These are phyloP conservation scores for Chlorops oryzae DNA, from an alignment of 1,140 invertebrate genomes.

Conservation along the genomic window DNA sequence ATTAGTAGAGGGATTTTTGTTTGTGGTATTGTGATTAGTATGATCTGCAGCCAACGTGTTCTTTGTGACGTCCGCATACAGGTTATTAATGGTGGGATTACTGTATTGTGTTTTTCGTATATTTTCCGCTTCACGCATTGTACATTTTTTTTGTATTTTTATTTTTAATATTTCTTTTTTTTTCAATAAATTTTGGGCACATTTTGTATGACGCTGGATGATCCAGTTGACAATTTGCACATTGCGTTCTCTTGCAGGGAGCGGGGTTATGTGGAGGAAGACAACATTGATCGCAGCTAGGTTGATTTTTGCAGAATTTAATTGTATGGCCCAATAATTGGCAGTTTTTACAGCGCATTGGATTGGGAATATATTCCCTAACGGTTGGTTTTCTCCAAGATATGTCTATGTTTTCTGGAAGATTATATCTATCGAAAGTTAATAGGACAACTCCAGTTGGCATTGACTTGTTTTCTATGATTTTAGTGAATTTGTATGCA, in stretches of 20 bases:
- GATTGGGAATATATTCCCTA: too few relatives aligned
- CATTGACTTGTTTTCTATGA: neutral
- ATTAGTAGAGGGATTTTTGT: too few relatives aligned
- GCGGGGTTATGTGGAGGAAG: neutral
- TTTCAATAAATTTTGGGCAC: neutral
- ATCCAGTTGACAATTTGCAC: neutral
- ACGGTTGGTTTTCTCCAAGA: neutral
- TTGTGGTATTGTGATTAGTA: too few relatives aligned
- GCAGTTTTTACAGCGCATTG: neutral
- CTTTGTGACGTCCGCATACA: too few relatives aligned
- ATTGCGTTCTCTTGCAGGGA: neutral
- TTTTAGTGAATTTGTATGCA: neutral
- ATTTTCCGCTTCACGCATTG: neutral
- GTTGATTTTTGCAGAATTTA: neutral
- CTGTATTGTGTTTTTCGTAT: too few relatives aligned
- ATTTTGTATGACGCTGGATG: neutral
- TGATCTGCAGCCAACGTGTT: too few relatives aligned
- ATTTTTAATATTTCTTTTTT: neutral
- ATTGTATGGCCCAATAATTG: neutral
- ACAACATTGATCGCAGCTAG: neutral
- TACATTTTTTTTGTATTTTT: neutral
- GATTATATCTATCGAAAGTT: neutral
- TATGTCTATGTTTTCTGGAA: neutral
- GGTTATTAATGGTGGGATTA: too few relatives aligned
- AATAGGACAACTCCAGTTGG: neutral